A percentile compares a stretch with the other conserved stretches of the same genome.
phyloP scores from a whole-genome alignment of 1,140 invertebrate species.

The Ectropis grisescens region DNA sequence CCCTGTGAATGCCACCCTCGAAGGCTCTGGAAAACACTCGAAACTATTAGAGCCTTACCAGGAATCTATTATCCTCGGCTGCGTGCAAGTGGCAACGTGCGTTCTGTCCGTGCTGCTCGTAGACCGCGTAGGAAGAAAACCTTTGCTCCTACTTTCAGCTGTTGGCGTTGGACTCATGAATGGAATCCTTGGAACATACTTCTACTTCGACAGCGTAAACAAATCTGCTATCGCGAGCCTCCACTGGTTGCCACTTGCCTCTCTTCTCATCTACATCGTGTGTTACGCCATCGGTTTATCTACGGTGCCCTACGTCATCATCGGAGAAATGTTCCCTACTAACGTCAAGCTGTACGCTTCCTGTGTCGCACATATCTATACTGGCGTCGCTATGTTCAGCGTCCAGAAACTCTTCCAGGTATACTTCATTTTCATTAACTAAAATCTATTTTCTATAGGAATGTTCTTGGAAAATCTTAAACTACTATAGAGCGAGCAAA shows the following conservation, averaged over 20 bases:
- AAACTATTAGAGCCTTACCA: slow-evolving; percentile 59
- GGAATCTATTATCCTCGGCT: slow-evolving; percentile 76
- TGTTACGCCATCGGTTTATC: slow-evolving; percentile 79
- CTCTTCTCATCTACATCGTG: slow-evolving; percentile 79
- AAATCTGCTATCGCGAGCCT: slow-evolving; percentile 38
- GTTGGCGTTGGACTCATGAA: slow-evolving; percentile 70
- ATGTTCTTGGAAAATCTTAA: too few relatives aligned
- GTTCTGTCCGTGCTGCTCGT: slow-evolving; percentile 75
- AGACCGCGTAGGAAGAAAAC: slow-evolving; percentile 79
- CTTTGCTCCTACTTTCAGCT: slow-evolving; percentile 75
- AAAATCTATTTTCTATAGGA: too few relatives aligned
- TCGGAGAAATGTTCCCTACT: slow-evolving; percentile 82
- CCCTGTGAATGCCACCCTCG: slow-evolving; percentile 5
- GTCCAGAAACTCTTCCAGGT: slow-evolving; percentile 81
- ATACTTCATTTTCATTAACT: slow-evolving; percentile 12
- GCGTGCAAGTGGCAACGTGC: slow-evolving; percentile 76
- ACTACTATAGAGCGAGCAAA: too few relatives aligned
- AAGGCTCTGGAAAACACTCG: too few relatives aligned
- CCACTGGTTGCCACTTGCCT: slow-evolving; percentile 74
- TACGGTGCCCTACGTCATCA: slow-evolving; percentile 79
- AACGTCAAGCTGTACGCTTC: slow-evolving; percentile 79
- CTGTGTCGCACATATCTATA: slow-evolving; percentile 78
- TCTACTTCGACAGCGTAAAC: slow-evolving; percentile 50
- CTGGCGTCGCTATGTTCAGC: slow-evolving; percentile 80
- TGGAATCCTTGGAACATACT: slow-evolving; percentile 72